A percentile compares a stretch with the other conserved stretches of the same genome.
phyloP scores from a whole-genome alignment of 2,113 vertebrate genomes.

The Neopipo cinnamomea region DNA sequence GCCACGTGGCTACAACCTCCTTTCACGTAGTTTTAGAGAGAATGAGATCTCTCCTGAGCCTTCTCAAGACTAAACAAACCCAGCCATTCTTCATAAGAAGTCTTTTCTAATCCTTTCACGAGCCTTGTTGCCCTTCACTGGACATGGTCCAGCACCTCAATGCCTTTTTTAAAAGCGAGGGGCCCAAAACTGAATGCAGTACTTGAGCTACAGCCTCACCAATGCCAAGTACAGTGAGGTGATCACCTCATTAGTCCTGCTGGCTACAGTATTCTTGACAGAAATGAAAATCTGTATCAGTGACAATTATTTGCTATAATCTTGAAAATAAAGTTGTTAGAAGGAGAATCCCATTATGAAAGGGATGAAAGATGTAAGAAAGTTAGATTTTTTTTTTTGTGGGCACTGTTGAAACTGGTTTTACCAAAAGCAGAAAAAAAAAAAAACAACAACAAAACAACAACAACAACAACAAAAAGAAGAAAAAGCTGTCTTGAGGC shows the following conservation, averaged over 20 bases:
- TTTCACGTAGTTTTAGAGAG: background rate
- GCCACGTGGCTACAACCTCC: background rate
- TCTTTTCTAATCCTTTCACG: background rate
- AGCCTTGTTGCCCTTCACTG: background rate
- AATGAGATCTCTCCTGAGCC: background rate
- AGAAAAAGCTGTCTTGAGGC: background rate
- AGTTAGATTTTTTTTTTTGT: background rate
- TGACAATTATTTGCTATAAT: background rate
- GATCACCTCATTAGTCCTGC: background rate
- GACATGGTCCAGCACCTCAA: rapidly evolving
- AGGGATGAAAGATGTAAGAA: background rate
- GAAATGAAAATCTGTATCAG: background rate
- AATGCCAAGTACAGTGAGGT: background rate
- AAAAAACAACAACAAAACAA: background rate
- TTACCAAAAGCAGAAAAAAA: background rate
- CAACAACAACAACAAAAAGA: background rate
- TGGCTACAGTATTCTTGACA: background rate
- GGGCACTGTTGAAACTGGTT: background rate
- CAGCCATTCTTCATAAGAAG: background rate
- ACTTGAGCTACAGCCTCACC: background rate
- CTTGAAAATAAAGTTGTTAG: background rate
- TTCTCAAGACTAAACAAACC: background rate
- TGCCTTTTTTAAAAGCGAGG: background rate
- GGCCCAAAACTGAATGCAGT: background rate
- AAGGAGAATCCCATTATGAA: background rate